These are phyloP conservation scores for Colistium nudipinnis DNA, from an alignment of 2,113 vertebrate species.

Conservation along the genomic window DNA sequence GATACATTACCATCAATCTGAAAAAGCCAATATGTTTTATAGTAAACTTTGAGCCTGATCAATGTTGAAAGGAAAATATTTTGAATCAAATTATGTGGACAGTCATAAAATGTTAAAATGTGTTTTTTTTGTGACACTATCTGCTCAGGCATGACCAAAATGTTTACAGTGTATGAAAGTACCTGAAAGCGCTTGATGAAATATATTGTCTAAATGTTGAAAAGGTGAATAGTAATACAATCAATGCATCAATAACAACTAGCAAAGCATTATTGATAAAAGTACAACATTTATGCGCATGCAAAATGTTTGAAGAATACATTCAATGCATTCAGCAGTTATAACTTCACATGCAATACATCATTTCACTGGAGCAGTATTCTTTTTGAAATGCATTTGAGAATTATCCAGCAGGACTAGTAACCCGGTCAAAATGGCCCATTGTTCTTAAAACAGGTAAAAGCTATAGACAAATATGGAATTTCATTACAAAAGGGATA, in stretches of 20 bases:
- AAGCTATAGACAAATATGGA: too few species aligned
- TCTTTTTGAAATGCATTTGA: neutral
- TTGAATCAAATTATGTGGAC: neutral
- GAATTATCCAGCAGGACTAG: constrained; percentile 15
- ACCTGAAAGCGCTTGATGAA: neutral
- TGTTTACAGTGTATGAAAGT: neutral
- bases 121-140: neutral
- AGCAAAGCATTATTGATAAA: neutral
- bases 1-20: neutral
- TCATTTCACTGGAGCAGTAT: neutral
- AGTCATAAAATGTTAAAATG: neutral
- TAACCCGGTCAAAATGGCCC: neutral
- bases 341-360: too few species aligned
- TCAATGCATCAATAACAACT: neutral
- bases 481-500: neutral
- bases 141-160: neutral
- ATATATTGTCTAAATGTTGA: neutral
- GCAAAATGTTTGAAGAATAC: neutral
- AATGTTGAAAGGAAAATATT: neutral
- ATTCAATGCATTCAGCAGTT: neutral
- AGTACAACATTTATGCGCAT: too few species aligned
- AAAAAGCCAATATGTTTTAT: neutral
- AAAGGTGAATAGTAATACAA: neutral
- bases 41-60: neutral
- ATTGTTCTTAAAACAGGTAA: too few species aligned